Conservation (phyloP, 1,140 invertebrate species). For the Tetramorium simillimum region DNA sequence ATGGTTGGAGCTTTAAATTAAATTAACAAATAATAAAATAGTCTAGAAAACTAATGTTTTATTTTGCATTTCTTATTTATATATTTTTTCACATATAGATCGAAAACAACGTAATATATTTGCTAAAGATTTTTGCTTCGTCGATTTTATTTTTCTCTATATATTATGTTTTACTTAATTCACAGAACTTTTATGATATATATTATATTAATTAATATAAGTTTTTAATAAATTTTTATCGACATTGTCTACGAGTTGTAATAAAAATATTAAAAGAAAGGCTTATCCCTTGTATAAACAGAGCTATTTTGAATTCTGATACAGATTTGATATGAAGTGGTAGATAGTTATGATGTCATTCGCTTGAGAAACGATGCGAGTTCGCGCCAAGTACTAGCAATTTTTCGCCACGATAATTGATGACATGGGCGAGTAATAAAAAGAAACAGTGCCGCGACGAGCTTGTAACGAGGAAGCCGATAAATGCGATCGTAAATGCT, state of each 20-base stretch:
- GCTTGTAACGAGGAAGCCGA: slow-evolving; percentile 67
- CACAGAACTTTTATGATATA: background rate
- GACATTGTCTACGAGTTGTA: background rate
- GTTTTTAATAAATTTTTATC: background rate
- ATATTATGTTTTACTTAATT: background rate
- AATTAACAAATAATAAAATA: background rate
- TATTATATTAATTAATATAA: background rate
- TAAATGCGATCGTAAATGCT: slow-evolving; percentile 72
- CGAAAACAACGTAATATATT: background rate
- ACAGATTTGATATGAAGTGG: slow-evolving; percentile 35
- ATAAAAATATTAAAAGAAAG: background rate
- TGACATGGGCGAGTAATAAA: slow-evolving; percentile 31
- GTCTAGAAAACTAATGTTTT: background rate
- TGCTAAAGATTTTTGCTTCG: background rate
- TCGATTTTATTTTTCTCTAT: background rate
- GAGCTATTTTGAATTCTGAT: slow-evolving; percentile 39
- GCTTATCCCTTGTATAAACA: background rate
- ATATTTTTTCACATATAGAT: background rate
- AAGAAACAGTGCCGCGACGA: slow-evolving; percentile 60
- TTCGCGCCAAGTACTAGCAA: slow-evolving; percentile 40
- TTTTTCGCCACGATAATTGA: slow-evolving; percentile 54
- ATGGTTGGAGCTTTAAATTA: background rate
- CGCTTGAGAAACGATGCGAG: slow-evolving; percentile 59
- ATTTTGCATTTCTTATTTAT: background rate
- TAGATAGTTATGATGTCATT: slow-evolving; percentile 56